Conservation (phyloP, 1,140 invertebrate genomes). For the Neodiprion lecontei region DNA sequence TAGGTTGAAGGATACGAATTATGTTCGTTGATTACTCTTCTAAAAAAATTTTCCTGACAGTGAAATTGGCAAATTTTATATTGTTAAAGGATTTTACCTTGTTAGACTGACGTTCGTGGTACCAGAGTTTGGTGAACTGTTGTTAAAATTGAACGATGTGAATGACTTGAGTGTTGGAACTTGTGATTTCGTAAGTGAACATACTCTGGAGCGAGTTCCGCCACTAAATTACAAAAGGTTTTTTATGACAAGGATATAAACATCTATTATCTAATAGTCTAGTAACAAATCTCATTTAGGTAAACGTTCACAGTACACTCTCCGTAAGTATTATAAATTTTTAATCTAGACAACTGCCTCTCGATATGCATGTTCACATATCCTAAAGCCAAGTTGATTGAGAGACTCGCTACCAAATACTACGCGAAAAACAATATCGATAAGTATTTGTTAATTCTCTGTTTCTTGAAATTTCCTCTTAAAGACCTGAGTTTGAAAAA, state of each 20-base stretch:
- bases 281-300: not conserved
- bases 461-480: not conserved
- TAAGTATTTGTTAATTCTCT: too few species aligned
- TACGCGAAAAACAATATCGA: too few species aligned
- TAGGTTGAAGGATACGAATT: too few species aligned
- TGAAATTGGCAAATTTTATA: not conserved
- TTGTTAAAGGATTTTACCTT: slow-evolving; percentile 42
- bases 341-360: not conserved
- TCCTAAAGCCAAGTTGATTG: too few species aligned
- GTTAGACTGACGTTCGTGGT: slow-evolving; percentile 42
- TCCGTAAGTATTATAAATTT: too few species aligned
- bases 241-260: too few species aligned
- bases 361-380: too few species aligned
- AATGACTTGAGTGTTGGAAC: slow-evolving; percentile 64
- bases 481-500: not conserved
- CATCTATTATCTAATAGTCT: not conserved
- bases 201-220: slow-evolving; percentile 61
- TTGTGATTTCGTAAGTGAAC: slow-evolving; percentile 65
- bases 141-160: slow-evolving; percentile 62
- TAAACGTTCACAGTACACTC: too few species aligned
- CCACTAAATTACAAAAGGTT: slow-evolving; percentile 46
- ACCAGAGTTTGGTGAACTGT: slow-evolving; percentile 50
- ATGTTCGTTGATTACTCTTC: too few species aligned
- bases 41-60: not conserved
- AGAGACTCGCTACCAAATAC: too few species aligned